Conservation (phyloP, 1,140 invertebrate species). For the Bombus picipes region DNA sequence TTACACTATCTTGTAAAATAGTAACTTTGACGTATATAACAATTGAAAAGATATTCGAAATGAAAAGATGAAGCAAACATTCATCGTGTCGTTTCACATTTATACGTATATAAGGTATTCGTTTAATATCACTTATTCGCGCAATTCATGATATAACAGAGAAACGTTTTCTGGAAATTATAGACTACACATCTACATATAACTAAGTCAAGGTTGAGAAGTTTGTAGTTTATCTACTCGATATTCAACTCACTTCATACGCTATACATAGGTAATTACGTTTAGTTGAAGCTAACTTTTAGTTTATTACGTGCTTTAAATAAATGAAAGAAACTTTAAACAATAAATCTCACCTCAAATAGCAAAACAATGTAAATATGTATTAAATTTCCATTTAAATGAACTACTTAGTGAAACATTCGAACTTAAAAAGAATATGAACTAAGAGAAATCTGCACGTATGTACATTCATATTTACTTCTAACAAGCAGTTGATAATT, state of each 20-base stretch:
- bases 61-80: neutral
- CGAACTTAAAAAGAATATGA: neutral
- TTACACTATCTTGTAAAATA: too few relatives aligned
- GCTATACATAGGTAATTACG: neutral
- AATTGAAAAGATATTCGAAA: neutral
- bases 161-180: neutral
- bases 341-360: neutral
- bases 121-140: neutral
- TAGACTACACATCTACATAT: neutral
- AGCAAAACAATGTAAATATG: neutral
- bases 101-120: neutral
- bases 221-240: neutral
- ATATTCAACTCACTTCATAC: neutral
- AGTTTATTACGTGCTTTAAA: neutral
- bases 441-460: too few relatives aligned
- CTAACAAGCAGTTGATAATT: neutral
- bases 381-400: neutral
- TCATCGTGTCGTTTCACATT: neutral
- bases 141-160: too few relatives aligned
- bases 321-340: neutral
- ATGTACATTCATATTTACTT: too few relatives aligned
- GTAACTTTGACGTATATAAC: neutral
- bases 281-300: neutral
- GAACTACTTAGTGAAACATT: neutral
- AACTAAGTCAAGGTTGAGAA: slow-evolving; percentile 27